phyloP scores from a whole-genome alignment of 2,888 invertebrate species.

The Holacanthella duospinosa region DNA sequence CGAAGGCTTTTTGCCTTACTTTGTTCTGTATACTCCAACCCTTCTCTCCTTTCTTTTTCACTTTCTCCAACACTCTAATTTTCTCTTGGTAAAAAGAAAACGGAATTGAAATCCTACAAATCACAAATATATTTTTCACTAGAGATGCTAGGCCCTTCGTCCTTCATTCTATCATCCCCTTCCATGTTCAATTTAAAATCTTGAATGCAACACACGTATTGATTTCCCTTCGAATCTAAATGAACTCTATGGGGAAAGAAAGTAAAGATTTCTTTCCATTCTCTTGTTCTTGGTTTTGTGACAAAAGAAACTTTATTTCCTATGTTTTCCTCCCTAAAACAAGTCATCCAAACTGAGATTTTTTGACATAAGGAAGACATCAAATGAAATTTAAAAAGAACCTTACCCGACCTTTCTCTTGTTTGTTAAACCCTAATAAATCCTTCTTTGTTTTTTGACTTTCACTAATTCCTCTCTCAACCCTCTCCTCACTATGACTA shows the following conservation, averaged over 20 bases:
- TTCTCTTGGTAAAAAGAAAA: background rate
- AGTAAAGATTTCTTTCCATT: slow-evolving; percentile 11
- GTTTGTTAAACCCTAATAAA: background rate
- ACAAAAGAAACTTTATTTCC: slow-evolving; percentile 33
- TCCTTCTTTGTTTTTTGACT: background rate
- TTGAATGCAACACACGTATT: slow-evolving; percentile 36
- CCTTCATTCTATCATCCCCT: background rate
- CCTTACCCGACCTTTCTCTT: background rate
- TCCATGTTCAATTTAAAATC: slow-evolving; percentile 18
- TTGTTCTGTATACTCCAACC: background rate
- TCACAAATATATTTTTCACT: background rate
- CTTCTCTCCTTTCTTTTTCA: background rate
- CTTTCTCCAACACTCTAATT: background rate
- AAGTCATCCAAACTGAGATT: slow-evolving; percentile 23
- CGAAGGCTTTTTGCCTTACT: no score
- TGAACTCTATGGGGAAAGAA: slow-evolving; percentile 11
- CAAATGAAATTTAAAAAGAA: slow-evolving; percentile 26
- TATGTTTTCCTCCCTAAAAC: slow-evolving; percentile 25
- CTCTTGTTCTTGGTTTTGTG: slow-evolving; percentile 8
- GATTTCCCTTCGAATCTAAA: slow-evolving; percentile 20
- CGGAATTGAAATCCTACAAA: no score
- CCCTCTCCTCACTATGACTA: background rate
- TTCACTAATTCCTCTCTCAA: background rate
- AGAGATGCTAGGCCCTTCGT: background rate
- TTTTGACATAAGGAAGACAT: slow-evolving; percentile 19